Base-by-base conservation (phyloP, 2,113 vertebrate genomes). In the Zapus hudsonius region DNA sequence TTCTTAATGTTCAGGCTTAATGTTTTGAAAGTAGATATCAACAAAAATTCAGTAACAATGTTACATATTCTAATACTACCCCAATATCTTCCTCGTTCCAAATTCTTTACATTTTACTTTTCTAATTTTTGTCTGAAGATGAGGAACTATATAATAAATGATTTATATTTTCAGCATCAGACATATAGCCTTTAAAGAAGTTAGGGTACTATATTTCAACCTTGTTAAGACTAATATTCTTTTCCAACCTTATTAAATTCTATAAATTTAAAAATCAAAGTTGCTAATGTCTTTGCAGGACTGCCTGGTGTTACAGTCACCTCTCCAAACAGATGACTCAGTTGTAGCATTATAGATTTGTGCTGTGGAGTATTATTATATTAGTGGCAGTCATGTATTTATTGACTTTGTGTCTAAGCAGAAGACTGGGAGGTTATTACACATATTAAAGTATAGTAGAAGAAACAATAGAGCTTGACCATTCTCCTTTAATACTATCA, bases 331-430 rank as follows among this genome's bases (percentile, higher is more conserved):
- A 95, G 29, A 44, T 66, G 42, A 96, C 31, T 66, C 81, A 95
- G 31, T 90, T 55, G 55, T 92, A 96, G 74, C 64, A 82, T 70
- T 95, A 96, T 31, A 91, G 38, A 93, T 96, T 90, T 93, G 7
- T 95, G 22, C 36, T 94, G 19, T 84, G 92, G 44, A 92, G 94
- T 97, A 87, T 95, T 95, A 94, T 40, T 95, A 22, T 89, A 95
- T 96, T 97, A 95, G 73, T 92, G 13, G 36, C 94, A 76, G 23
- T 93, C 70, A 95, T 93, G 86, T 94, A 92, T 94, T 90, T 97
- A 94, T 90, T 96, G 87, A 95, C 90, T 98, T 96, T 92, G 81
- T 86, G 90, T 96, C 93, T 96, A 96, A 96, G 89, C 92, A 38
- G 59, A 96, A 93, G 74, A 95, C 83, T 57, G 67, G 42, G 97